Base-by-base conservation (phyloP, 1,140 invertebrate species). In the Lordiphosa collinella region DNA sequence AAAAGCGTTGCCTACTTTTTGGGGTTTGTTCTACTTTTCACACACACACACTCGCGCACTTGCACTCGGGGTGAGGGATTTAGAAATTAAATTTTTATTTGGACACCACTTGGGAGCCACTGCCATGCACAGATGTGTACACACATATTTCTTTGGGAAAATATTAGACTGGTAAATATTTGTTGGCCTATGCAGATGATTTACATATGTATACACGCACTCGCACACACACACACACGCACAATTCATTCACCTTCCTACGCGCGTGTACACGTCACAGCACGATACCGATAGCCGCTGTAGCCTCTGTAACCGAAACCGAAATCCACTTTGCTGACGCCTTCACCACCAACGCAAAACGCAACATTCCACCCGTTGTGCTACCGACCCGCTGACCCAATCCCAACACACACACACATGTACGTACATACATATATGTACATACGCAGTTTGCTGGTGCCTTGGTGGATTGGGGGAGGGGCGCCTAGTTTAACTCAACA, bases 321-420 rank as follows among this genome's bases (percentile, higher is more conserved):
- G 36, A 80, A 79, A 68, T 57, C 41, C 56, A 66, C 52, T 61
- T 75, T 44, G 22, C 41, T 44, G 32, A 65, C 38, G 66, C 44
- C 61, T 64, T 54, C 51, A 35, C 55, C 58, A 58, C 65, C 41
- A 38, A 73, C 51, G 34, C 51, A 41, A 78, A 51, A 79, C 70
- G 59, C 70, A 75, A 82, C 60, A 62, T 67, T 80, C 57, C 75
- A 79, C 65, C 58, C 76, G 53, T 80, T 80, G 75, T 79, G 64
- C 70, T 64, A 61, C 53, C 66, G 73, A 82, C 71, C 76, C 76
- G 76, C 75, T 80, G 76, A 82, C 76, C 76, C 70, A 82, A 79
- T 78, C 74, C 74, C 53, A 72, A 62, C 11, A 25, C 46, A 37
- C 48, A 54, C 51, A 50, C 41, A 50, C 50, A 69, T 51, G 49